phyloP scores from a whole-genome alignment of 2,888 invertebrate species.

The Apantesis nais region DNA sequence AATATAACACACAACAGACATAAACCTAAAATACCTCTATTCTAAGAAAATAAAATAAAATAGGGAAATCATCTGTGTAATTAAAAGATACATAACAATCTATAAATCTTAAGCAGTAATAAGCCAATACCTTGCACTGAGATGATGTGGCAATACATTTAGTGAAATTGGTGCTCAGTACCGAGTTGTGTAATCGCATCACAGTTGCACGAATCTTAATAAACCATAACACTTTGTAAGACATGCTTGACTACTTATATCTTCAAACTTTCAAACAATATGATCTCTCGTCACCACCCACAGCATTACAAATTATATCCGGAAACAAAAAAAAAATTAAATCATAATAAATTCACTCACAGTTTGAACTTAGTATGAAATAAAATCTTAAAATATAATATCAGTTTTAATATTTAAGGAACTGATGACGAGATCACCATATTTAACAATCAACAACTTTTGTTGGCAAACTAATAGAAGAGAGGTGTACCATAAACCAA shows the following conservation, averaged over 20 bases:
- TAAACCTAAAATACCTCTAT: neutral
- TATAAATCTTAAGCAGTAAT: conserved; percentile 36
- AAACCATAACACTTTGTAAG: conserved; percentile 63
- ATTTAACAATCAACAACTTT: conserved; percentile 62
- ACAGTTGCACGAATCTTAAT: conserved; percentile 58
- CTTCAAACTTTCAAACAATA: conserved; percentile 56
- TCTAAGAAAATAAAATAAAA: conserved; percentile 11
- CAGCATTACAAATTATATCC: conserved; percentile 64
- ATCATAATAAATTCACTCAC: conserved; percentile 19
- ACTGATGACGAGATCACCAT: conserved; percentile 74
- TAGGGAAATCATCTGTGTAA: neutral
- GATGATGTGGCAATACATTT: conserved; percentile 76
- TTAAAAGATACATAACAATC: conserved; percentile 12
- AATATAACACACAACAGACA: neutral
- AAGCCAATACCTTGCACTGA: conserved; percentile 74
- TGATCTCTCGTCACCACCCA: conserved; percentile 77
- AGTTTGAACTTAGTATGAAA: neutral
- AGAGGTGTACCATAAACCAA: conserved; percentile 29
- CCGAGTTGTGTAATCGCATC: conserved; percentile 62
- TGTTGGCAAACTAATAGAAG: conserved; percentile 18
- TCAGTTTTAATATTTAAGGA: conserved; percentile 11
- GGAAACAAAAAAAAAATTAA: conserved; percentile 64
- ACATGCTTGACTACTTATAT: conserved; percentile 67
- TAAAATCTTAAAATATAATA: neutral
- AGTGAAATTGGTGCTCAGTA: conserved; percentile 61